phyloP scores from a whole-genome alignment of 2,888 invertebrate genomes.

The Dynastes hyllus region DNA sequence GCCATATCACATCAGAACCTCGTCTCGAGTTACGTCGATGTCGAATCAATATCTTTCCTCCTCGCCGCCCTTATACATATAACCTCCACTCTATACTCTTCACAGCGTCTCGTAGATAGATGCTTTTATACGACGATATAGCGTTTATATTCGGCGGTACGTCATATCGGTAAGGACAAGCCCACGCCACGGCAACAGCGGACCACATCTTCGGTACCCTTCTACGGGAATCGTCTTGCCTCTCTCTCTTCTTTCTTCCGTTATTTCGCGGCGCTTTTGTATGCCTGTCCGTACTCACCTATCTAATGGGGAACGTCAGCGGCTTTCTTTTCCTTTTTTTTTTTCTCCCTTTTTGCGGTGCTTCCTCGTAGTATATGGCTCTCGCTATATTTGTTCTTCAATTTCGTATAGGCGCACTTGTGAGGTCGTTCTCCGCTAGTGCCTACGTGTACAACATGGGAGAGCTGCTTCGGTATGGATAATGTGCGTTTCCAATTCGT shows the following conservation, averaged over 20 bases:
- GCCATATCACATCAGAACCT: constrained; percentile 62
- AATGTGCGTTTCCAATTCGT: constrained; percentile 40
- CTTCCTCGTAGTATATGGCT: no score
- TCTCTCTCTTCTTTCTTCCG: not conserved
- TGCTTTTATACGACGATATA: no score
- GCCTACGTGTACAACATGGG: not conserved
- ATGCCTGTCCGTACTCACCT: constrained; percentile 1
- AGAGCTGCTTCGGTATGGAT: constrained; percentile 33
- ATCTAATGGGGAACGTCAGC: constrained; percentile 6
- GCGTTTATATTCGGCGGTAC: not conserved
- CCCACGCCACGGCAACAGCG: constrained; percentile 51
- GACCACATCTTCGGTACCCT: constrained; percentile 22
- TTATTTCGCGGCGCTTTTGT: not conserved
- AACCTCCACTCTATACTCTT: not conserved
- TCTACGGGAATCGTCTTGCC: not conserved
- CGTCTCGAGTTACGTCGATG: constrained; percentile 70
- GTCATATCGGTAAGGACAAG: not conserved
- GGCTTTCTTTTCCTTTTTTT: not conserved
- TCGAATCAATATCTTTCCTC: constrained; percentile 66
- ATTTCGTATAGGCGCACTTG: constrained; percentile 26
- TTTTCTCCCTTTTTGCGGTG: not conserved
- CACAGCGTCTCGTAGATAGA: constrained; percentile 26
- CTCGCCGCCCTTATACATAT: not conserved
- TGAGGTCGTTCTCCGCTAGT: not conserved
- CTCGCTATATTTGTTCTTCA: constrained; percentile 38